A percentile compares a stretch with the other conserved stretches of the same genome.
phyloP scores from a whole-genome alignment of 2,113 vertebrate genomes.

The Chlorodrepanis virens region DNA sequence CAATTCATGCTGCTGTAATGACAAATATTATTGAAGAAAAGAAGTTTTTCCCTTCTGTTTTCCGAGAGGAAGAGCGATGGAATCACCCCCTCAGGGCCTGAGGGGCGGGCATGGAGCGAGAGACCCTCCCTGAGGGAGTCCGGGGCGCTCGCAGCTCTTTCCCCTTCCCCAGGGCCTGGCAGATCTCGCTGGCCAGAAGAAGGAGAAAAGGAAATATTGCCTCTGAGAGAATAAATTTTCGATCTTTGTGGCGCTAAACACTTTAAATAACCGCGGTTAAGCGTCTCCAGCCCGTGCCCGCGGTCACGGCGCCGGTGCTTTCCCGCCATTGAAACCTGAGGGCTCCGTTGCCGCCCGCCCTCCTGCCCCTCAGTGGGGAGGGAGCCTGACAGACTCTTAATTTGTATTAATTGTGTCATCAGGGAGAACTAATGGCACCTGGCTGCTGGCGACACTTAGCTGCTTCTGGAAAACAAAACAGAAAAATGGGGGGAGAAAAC shows the following conservation, averaged over 20 bases:
- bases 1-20: background rate
- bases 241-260: background rate
- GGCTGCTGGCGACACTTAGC: background rate
- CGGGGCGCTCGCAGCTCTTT: background rate
- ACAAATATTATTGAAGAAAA: background rate
- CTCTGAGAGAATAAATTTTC: background rate
- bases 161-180: background rate
- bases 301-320: background rate
- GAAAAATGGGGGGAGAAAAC: too few relatives aligned
- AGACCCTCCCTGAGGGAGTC: background rate
- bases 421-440: background rate
- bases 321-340: background rate
- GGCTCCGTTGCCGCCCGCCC: rapidly evolving
- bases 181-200: background rate
- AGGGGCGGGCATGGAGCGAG: background rate
- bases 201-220: background rate
- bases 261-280: background rate
- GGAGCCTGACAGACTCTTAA: background rate
- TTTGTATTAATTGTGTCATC: background rate
- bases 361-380: background rate
- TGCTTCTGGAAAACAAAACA: background rate
- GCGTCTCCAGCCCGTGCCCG: rapidly evolving
- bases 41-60: background rate
- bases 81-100: background rate
- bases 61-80: background rate